A percentile compares a stretch with the other conserved stretches of the same genome.
Evolutionary conservation across 2,113 vertebrate species (phyloP).

Genomic region (Ptilorrhoa leucosticta): DNA sequence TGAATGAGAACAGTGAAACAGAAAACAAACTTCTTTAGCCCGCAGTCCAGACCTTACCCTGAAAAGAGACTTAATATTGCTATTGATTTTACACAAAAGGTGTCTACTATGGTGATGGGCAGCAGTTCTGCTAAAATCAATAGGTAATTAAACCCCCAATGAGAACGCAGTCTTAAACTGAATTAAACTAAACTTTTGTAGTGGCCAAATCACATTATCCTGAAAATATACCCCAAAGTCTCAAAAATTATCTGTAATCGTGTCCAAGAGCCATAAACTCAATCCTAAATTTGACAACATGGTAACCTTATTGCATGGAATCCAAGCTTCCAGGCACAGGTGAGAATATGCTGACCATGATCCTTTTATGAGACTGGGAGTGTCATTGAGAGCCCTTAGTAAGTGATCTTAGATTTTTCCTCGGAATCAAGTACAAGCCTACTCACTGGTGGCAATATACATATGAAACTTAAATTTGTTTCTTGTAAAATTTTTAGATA

Average conservation of each 20-base stretch:
- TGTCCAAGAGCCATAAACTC: background rate
- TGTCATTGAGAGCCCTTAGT: background rate
- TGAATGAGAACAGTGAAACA: background rate
- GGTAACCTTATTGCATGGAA: background rate
- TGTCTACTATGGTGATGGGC: constrained; percentile 27
- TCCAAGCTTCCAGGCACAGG: background rate
- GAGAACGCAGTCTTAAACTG: background rate
- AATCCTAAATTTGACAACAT: background rate
- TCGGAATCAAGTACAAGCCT: background rate
- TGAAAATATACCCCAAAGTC: background rate
- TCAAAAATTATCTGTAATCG: background rate
- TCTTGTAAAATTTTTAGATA: background rate
- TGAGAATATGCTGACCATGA: background rate
- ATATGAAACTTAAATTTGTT: background rate
- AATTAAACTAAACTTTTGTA: constrained; percentile 26
- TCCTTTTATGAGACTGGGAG: background rate
- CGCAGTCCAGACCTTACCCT: background rate
- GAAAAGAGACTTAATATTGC: constrained; percentile 36
- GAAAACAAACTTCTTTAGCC: constrained; percentile 1
- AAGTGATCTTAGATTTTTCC: background rate
- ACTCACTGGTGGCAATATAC: background rate
- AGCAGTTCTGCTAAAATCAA: constrained; percentile 45
- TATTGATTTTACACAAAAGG: constrained; percentile 43
- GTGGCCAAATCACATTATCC: background rate
- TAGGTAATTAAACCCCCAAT: constrained; percentile 44